Evolutionary conservation across 1,140 invertebrate genomes (phyloP), one percentile per base, ranked within the genome.

Genomic region (Globodera rostochiensis): DNA sequence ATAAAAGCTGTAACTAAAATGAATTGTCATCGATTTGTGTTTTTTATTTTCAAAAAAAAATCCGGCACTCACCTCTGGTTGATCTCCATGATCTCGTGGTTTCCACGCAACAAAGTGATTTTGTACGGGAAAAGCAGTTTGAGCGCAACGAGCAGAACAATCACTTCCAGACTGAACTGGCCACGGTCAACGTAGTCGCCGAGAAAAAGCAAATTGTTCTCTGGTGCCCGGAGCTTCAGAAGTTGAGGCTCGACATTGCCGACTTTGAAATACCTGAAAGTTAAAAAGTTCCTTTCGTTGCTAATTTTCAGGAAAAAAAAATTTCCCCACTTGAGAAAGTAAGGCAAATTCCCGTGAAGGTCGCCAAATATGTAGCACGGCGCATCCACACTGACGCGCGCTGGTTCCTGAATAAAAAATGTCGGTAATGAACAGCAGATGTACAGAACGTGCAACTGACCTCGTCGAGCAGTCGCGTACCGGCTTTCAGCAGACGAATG

Each of bases 81-180:
- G 60, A 79, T 77, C 19, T 79, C 71, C 64, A 15, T 6, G 7
- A 64, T 60, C 60, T 79, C 77, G 64, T 79, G 77, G 60, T 79
- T 79, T 47, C 77, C 77, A 50, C 64, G 77, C 45, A 93, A 89
- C 9, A 93, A 88, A 87, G 92, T 93, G 87, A 93, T 93, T 86
- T 93, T 93, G 86, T 93, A 92, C 64, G 92, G 92, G 87, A 93
- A 92, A 83, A 91, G 91, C 47, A 89, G 88, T 77, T 87, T 89
- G 86, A 92, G 92, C 36, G 92, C 91, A 77, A 93, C 83, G 13
- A 92, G 83, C 13, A 92, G 87, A 87, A 92, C 92, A 79, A 92
- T 92, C 13, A 92, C 90, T 92, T 92, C 92, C 49, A 92, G 83
- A 36, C 91, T 92, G 84, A 95, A 94, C 90, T 95, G 95, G 81